These are phyloP conservation scores for Panorpa germanica DNA, from an alignment of 2,888 invertebrate genomes.

Conservation along the genomic window DNA sequence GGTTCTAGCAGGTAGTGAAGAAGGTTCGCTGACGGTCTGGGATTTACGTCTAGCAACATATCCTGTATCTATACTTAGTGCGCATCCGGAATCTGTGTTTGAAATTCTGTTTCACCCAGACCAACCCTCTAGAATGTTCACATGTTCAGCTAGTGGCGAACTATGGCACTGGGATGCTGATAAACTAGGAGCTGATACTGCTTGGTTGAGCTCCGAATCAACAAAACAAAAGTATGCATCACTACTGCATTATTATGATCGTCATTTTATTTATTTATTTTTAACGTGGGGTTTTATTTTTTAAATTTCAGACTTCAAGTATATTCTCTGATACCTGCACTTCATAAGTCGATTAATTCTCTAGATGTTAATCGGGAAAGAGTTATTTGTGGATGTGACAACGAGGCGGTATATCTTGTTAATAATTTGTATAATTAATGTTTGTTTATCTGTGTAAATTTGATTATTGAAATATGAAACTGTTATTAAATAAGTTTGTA, in stretches of 20 bases:
- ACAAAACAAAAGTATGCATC: slow-evolving; percentile 42
- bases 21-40: slow-evolving; percentile 77
- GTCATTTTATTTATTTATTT: slow-evolving; percentile 7
- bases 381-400: slow-evolving; percentile 69
- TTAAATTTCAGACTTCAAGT: slow-evolving; percentile 35
- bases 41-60: slow-evolving; percentile 69
- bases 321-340: slow-evolving; percentile 48
- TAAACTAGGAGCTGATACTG: slow-evolving; percentile 20
- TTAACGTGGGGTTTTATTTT: slow-evolving; percentile 9
- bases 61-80: slow-evolving; percentile 65
- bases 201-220: slow-evolving; percentile 50
- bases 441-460: too few relatives aligned
- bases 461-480: too few relatives aligned
- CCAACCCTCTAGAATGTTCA: slow-evolving; percentile 67
- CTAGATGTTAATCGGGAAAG: slow-evolving; percentile 58
- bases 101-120: slow-evolving; percentile 78
- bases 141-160: slow-evolving; percentile 64
- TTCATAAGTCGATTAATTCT: slow-evolving; percentile 65
- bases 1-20: slow-evolving; percentile 64
- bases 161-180: slow-evolving; percentile 69
- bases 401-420: slow-evolving; percentile 72
- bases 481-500: too few relatives aligned
- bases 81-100: slow-evolving; percentile 55
- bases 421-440: slow-evolving; percentile 44
- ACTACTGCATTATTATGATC: too few relatives aligned